phyloP scores from a whole-genome alignment of 2,888 invertebrate species.

The Gandaritis pyraliata region DNA sequence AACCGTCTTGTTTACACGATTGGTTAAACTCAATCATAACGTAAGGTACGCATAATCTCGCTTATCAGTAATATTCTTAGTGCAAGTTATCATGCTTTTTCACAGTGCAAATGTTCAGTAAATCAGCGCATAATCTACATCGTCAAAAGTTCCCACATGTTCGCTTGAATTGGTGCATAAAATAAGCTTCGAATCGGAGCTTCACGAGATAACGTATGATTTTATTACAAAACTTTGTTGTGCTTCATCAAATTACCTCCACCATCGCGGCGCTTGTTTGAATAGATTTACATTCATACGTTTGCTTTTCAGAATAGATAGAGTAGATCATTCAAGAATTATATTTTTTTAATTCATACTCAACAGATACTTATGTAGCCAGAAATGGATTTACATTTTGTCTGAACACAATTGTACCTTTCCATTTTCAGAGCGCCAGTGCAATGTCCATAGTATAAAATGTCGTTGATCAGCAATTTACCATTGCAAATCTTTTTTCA shows the following conservation, averaged over 20 bases:
- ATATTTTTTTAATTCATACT: no score
- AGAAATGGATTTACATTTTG: no score
- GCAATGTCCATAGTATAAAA: no score
- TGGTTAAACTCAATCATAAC: no score
- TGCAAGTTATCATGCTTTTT: slow-evolving; percentile 2
- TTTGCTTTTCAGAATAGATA: neutral
- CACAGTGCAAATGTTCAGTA: slow-evolving; percentile 10
- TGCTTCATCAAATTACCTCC: slow-evolving; percentile 25
- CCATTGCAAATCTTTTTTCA: no score
- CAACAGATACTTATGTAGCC: no score
- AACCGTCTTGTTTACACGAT: no score
- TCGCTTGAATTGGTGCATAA: slow-evolving; percentile 24
- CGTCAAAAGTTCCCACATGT: slow-evolving; percentile 24
- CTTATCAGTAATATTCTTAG: neutral
- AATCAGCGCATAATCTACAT: slow-evolving; percentile 23
- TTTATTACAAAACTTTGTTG: slow-evolving; percentile 35
- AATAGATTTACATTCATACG: slow-evolving; percentile 7
- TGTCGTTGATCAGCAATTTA: no score
- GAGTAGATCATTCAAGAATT: no score
- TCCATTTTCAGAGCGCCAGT: no score
- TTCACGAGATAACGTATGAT: slow-evolving; percentile 26
- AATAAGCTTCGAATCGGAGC: slow-evolving; percentile 29
- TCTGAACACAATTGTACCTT: no score
- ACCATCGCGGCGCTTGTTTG: slow-evolving; percentile 3
- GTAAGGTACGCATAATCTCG: no score